phyloP scores from a whole-genome alignment of 35 echinoderm and acorn worm species.

The Ophiothrix spiculata region DNA sequence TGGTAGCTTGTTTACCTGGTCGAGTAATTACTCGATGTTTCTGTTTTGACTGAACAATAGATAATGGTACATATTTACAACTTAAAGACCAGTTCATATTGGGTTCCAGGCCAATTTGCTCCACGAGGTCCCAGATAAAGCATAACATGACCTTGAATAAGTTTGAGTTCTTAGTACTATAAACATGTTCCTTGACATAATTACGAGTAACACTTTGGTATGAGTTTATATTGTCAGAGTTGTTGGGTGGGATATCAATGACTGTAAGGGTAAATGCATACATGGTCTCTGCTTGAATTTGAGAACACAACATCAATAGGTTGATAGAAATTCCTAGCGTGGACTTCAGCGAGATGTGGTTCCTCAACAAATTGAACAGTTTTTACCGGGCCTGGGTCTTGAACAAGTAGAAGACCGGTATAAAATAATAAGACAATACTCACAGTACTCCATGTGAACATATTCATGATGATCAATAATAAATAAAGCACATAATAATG shows the following conservation, averaged over 20 bases:
- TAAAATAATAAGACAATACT: background rate
- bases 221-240: background rate
- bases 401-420: background rate
- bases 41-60: background rate
- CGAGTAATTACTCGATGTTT: background rate
- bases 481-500: no score
- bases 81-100: background rate
- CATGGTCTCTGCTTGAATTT: background rate
- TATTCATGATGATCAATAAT: background rate
- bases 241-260: background rate
- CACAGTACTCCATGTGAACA: background rate
- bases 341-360: background rate
- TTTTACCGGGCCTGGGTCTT: background rate
- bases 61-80: background rate
- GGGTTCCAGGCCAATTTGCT: background rate
- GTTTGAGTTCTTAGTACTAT: background rate
- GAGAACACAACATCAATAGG: background rate
- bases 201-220: background rate
- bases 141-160: background rate
- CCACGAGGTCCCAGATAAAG: background rate
- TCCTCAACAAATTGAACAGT: background rate
- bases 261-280: no score
- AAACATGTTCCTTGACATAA: background rate
- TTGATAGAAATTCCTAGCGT: background rate
- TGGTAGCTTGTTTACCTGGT: background rate